Percentiles rank a stretch among this genome's conserved stretches.
Conservation (phyloP, 1,140 invertebrate genomes). For the Bombus superbus region DNA sequence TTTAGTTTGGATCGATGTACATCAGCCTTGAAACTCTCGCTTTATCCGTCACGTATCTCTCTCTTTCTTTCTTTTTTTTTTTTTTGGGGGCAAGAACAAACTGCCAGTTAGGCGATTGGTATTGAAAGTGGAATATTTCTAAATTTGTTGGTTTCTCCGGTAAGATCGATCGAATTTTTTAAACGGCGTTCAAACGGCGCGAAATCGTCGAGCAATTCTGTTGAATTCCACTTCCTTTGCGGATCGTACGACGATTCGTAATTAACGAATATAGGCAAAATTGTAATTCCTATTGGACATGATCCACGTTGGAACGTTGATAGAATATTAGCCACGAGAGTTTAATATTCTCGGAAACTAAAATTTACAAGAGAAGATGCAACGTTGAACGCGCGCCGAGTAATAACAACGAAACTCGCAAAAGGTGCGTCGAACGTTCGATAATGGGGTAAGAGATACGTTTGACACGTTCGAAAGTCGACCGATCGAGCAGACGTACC, state of each 20-base stretch:
- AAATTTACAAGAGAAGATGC: no score
- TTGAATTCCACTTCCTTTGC: neutral
- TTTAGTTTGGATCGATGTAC: neutral
- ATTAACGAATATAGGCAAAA: neutral
- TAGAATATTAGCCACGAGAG: no score
- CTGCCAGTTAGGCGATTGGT: neutral
- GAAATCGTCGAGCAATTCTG: no score
- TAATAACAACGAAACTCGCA: no score
- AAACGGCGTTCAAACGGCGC: neutral
- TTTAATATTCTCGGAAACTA: no score
- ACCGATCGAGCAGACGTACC: neutral
- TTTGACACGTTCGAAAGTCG: neutral
- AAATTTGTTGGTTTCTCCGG: neutral
- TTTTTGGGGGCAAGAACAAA: neutral
- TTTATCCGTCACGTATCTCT: neutral
- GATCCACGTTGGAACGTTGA: neutral
- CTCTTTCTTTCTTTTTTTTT: no score
- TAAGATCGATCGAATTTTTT: neutral
- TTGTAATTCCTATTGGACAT: neutral
- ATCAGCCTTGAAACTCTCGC: conserved; percentile 1
- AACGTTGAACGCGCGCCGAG: no score
- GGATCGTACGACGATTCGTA: no score
- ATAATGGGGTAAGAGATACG: neutral
- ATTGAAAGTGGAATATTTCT: neutral
- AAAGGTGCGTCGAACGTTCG: neutral